Percentiles rank a stretch among this genome's conserved stretches.
Evolutionary conservation across 2,888 invertebrate species (phyloP).

Genomic region (Diabrotica balteata): DNA sequence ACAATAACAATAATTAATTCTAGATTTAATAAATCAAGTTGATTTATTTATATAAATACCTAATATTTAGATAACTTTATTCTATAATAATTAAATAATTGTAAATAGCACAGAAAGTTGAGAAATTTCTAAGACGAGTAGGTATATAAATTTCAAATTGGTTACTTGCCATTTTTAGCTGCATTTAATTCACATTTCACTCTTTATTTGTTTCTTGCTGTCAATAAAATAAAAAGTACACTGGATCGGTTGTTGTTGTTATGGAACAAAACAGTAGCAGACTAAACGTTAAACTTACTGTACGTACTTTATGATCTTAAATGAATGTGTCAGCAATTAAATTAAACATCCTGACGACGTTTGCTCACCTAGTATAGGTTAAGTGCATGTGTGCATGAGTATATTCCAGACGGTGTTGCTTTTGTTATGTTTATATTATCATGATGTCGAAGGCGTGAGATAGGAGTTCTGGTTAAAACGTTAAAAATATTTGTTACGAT

Average conservation of each 20-base stretch:
- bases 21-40: too few relatives aligned
- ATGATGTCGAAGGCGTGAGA: background rate
- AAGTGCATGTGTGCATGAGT: slow-evolving; percentile 12
- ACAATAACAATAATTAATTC: too few relatives aligned
- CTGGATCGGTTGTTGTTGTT: background rate
- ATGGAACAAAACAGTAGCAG: slow-evolving; percentile 1
- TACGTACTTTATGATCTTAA: slow-evolving; percentile 20
- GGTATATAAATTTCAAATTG: slow-evolving; percentile 2
- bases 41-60: too few relatives aligned
- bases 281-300: slow-evolving; percentile 6
- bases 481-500: slow-evolving; percentile 6
- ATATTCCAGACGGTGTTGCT: slow-evolving; percentile 18
- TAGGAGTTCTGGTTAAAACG: slow-evolving; percentile 2
- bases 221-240: too few relatives aligned
- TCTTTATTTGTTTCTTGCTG: slow-evolving; percentile 15
- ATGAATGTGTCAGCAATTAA: slow-evolving; percentile 37
- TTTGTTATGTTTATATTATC: slow-evolving; percentile 15
- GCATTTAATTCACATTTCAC: slow-evolving; percentile 16
- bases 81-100: too few relatives aligned
- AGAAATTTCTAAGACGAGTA: background rate
- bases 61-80: too few relatives aligned
- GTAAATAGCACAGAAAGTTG: too few relatives aligned
- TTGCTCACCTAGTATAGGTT: slow-evolving; percentile 26
- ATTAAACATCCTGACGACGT: slow-evolving; percentile 24
- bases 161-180: slow-evolving; percentile 13